These are phyloP conservation scores for Seriola dumerili DNA, from an alignment of 2,113 vertebrate genomes.

Conservation along the genomic window DNA sequence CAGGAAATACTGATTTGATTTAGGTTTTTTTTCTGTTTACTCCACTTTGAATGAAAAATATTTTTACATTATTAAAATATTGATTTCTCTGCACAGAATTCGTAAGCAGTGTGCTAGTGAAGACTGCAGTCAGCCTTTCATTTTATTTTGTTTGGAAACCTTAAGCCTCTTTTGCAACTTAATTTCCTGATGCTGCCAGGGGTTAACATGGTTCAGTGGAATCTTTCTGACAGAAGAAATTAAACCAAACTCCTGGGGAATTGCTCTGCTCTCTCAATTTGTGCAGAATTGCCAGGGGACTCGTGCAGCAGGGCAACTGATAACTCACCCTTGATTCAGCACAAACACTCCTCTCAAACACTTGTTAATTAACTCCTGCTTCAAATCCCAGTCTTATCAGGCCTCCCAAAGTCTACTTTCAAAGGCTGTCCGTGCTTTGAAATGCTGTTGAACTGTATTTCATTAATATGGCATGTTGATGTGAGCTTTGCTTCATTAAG, in stretches of 20 bases:
- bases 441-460: slow-evolving; percentile 15
- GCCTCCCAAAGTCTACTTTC: not conserved
- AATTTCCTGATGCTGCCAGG: slow-evolving; percentile 48
- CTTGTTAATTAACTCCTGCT: slow-evolving; percentile 56
- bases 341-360: slow-evolving; percentile 57
- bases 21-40: not conserved
- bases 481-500: slow-evolving; percentile 47
- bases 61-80: slow-evolving; percentile 24
- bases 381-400: slow-evolving; percentile 42
- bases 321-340: slow-evolving; percentile 62
- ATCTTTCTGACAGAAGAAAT: slow-evolving; percentile 64
- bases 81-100: not conserved
- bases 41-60: not conserved
- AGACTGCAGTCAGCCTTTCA: slow-evolving; percentile 7
- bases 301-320: slow-evolving; percentile 46
- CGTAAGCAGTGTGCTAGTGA: not conserved
- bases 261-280: slow-evolving; percentile 70
- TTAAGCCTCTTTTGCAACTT: slow-evolving; percentile 58
- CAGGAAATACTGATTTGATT: not conserved
- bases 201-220: slow-evolving; percentile 67
- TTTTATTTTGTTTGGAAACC: slow-evolving; percentile 43
- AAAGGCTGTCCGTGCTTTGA: slow-evolving; percentile 6
- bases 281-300: slow-evolving; percentile 51
- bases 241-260: slow-evolving; percentile 72
- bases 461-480: slow-evolving; percentile 15